Base-by-base conservation (phyloP, 2,888 invertebrate species). In the Nasonia oneida region DNA sequence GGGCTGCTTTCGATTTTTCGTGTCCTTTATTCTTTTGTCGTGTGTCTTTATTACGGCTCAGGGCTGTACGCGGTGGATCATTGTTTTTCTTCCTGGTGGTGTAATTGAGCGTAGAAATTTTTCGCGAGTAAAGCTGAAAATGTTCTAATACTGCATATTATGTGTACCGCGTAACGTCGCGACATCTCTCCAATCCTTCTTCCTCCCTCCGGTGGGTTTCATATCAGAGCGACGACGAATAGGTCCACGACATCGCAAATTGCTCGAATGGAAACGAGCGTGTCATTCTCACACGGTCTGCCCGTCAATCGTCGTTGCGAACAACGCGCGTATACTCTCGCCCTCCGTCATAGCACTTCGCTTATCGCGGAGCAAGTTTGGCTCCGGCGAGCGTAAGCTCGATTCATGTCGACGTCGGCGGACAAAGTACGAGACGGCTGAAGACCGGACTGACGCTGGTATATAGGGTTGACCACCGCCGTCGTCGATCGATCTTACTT, bases 241-340 rank as follows among this genome's bases (percentile, higher is more conserved):
- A n/a, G 50, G 12, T 39, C 33, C 50, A 47, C 39, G 53, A 80
- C 39, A 39, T 67, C 64, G 53, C 23, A 23, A 91, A 90, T 90
- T 89, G 89, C 90, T 91, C 89, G 88, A 88, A 91, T 89, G 90
- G 89, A 91, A 91, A 91, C 88, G 89, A 90, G 89, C 88, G 89
- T 89, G 90, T 91, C 89, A 90, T 90, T 90, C 89, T 90, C 89
- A 87, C 89, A 89, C 88, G 89, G 88, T 88, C 86, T 86, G 89
- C 88, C 88, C 87, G 90, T 90, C 90, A 90, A 86, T 90, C 67
- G 37, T 77, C 83, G 67, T 67, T 61, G 23, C 50, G 71, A n/a
- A 61, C 15, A 29, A 74, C 23, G 8, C n/a, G n/a, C 81, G 6
- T 47, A 12, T 4, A 33, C 10, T 6, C 47, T 6, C 47, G n/a